Base-by-base conservation (phyloP, 2,113 vertebrate species). In the Callopanchax toddi region DNA sequence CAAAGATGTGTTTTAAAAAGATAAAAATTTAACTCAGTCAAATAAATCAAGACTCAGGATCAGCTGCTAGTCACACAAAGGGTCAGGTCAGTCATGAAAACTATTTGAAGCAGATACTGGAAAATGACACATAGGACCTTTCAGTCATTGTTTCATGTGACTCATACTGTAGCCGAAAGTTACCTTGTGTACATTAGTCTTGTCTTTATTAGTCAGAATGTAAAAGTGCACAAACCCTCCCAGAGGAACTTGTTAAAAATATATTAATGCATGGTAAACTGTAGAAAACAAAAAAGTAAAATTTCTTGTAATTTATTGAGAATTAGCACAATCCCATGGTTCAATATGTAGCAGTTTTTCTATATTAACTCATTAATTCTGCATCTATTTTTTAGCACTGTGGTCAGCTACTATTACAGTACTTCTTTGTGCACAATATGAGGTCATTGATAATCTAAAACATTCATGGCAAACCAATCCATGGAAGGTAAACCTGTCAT, bases 361-460 rank as follows among this genome's bases (percentile, higher is more conserved):
- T 32, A 6, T 8, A 32, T 6, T 6, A 32, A 32, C 29, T 32
- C 29, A 5, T 3, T 32, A 6, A 32, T 32, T 32, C 29, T 8
- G 26, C n/a, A n/a, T n/a, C n/a, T n/a, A n/a, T n/a, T n/a, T n/a
- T 32, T 32, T 32, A 32, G 3, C 29, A 18, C 13, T n/a, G n/a
- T n/a, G n/a, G n/a, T n/a, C n/a, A 16, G 48, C 23, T 40, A 6
- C 3, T 21, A 45, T 3, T 40, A 57, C 20, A 50, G 13, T 10
- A 17, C 3, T 4, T n/a, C 3, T 60, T 11, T 42, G 16, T n/a
- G 6, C 25, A 34, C 42, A 37, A 7, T 10, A 9, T 25, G 5
- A 49, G n/a, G n/a, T n/a, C n/a, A n/a, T n/a, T n/a, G n/a, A n/a
- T 60, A 23, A 52, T 8, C 17, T 37, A 65, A 26, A 54, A 50